Conservation (phyloP, 2,888 invertebrate genomes). For the Pyrrhia umbra region DNA sequence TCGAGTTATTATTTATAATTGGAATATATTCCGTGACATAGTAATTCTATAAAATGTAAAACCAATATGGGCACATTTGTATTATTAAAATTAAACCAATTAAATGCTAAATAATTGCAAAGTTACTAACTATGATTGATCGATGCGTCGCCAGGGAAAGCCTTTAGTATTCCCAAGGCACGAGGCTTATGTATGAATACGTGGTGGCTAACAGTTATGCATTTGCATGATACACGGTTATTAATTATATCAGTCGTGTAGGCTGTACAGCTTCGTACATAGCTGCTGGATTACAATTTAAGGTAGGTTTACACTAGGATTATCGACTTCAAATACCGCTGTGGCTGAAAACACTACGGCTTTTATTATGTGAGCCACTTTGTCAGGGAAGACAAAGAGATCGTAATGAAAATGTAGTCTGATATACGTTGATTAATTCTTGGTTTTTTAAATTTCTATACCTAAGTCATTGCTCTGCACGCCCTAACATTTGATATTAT, state of each 20-base stretch:
- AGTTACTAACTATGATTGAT: conserved; percentile 30
- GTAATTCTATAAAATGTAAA: too few relatives aligned
- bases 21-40: too few relatives aligned
- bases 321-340: not conserved
- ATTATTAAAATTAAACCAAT: conserved; percentile 10
- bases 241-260: conserved; percentile 51
- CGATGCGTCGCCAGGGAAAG: conserved; percentile 22
- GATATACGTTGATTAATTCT: too few relatives aligned
- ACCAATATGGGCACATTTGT: not conserved
- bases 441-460: too few relatives aligned
- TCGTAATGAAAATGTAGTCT: too few relatives aligned
- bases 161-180: not conserved
- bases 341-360: not conserved
- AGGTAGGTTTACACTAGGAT: not conserved
- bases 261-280: conserved; percentile 11
- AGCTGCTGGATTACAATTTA: not conserved
- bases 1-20: too few relatives aligned
- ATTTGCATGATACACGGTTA: conserved; percentile 61
- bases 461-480: too few relatives aligned
- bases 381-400: too few relatives aligned
- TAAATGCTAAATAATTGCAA: not conserved
- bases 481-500: too few relatives aligned
- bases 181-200: conserved; percentile 6
- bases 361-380: too few relatives aligned
- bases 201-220: conserved; percentile 32